Evolutionary conservation across 2,113 vertebrate species (phyloP).

Genomic region (Tretioscincus oriximinensis): DNA sequence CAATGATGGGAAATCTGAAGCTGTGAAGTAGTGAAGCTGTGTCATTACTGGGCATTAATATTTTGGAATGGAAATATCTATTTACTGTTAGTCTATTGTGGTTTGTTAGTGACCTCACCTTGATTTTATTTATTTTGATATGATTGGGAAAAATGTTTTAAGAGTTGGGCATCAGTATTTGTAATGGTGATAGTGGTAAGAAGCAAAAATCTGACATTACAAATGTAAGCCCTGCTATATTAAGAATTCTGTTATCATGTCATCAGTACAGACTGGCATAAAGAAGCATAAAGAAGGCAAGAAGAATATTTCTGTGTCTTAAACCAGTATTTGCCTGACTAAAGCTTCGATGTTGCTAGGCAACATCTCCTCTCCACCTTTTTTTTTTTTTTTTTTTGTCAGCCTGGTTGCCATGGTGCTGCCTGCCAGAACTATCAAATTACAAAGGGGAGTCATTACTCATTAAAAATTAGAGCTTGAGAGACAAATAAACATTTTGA

Average conservation of each 20-base stretch:
- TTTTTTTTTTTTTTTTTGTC: conserved; percentile 49
- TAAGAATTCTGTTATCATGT: conserved; percentile 20
- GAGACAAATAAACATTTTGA: conserved; percentile 47
- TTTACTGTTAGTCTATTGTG: too few relatives aligned
- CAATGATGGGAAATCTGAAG: too few relatives aligned
- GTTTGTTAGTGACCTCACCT: too few relatives aligned
- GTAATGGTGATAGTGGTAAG: too few relatives aligned
- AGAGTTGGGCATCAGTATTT: too few relatives aligned
- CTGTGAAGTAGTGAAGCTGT: too few relatives aligned
- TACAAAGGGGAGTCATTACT: conserved; percentile 71
- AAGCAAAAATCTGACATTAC: neutral
- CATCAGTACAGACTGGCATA: conserved; percentile 41
- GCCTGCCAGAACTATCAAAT: conserved; percentile 69
- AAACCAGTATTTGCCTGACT: conserved; percentile 68
- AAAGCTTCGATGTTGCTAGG: conserved; percentile 77
- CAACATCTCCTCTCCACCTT: conserved; percentile 63
- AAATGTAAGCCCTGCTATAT: neutral
- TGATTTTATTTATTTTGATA: too few relatives aligned
- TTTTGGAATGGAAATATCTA: too few relatives aligned
- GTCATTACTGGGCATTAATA: too few relatives aligned
- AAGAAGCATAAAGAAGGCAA: conserved; percentile 31
- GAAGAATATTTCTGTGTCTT: conserved; percentile 41
- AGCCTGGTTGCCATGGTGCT: conserved; percentile 77
- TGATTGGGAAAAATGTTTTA: too few relatives aligned
- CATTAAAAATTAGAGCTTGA: conserved; percentile 39